These are phyloP conservation scores for Gibbula magus DNA, from an alignment of 2,888 invertebrate genomes.

Conservation along the genomic window DNA sequence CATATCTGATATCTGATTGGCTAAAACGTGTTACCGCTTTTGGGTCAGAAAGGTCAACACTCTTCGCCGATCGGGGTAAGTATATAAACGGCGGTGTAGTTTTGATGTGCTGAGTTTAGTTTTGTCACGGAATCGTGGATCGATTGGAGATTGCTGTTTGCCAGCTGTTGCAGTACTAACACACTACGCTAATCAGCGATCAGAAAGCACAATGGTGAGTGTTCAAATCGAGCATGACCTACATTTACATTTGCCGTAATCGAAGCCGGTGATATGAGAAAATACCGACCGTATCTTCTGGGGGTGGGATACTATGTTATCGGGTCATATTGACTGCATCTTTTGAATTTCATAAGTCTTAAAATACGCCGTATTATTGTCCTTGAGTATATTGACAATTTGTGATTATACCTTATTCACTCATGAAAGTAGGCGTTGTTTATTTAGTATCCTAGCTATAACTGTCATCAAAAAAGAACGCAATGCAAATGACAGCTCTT, in stretches of 20 bases:
- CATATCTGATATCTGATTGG: constrained; percentile 19
- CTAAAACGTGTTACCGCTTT: neutral
- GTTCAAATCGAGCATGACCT: neutral
- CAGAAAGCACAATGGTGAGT: constrained; percentile 7
- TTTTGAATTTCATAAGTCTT: too few relatives aligned
- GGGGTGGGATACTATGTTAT: too few relatives aligned
- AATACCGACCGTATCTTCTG: too few relatives aligned
- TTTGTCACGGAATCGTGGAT: neutral
- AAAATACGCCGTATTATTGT: too few relatives aligned
- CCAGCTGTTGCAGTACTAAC: neutral
- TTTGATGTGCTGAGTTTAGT: neutral
- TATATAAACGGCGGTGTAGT: constrained; percentile 1
- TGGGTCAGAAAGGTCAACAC: constrained; percentile 20
- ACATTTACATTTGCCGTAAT: neutral
- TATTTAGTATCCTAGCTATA: too few relatives aligned
- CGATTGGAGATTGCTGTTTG: neutral
- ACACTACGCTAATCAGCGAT: neutral
- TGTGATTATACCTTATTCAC: too few relatives aligned
- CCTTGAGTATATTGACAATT: too few relatives aligned
- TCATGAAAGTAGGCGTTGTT: too few relatives aligned
- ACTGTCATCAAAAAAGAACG: too few relatives aligned
- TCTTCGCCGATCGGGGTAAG: constrained; percentile 4
- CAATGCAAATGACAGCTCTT: too few relatives aligned
- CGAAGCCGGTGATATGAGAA: too few relatives aligned
- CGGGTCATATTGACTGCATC: too few relatives aligned